phyloP scores from a whole-genome alignment of 1,140 invertebrate genomes.

The Drosophila seguyi region DNA sequence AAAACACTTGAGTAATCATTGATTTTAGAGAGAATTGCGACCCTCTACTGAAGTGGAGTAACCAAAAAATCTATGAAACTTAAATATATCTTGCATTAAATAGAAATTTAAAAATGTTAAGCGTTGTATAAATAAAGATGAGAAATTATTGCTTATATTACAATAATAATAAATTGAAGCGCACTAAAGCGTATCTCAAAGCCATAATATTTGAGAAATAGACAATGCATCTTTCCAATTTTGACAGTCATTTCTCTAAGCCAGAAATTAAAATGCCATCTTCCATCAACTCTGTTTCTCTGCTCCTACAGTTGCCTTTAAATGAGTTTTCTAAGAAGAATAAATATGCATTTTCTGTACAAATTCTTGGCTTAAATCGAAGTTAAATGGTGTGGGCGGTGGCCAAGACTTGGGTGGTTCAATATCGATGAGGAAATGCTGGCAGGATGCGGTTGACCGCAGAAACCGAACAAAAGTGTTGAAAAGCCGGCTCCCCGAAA shows the following conservation, averaged over 20 bases:
- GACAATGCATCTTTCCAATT: too few species aligned
- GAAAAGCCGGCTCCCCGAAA: conserved; percentile 41
- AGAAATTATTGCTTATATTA: neutral
- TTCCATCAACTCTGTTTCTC: too few species aligned
- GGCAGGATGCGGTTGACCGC: conserved; percentile 45
- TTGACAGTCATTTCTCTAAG: neutral
- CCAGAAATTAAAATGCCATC: neutral
- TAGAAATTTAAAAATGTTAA: too few species aligned
- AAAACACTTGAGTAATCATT: conserved; percentile 26
- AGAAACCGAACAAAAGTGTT: conserved; percentile 55
- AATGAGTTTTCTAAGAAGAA: neutral
- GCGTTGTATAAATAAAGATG: too few species aligned
- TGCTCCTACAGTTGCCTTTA: neutral
- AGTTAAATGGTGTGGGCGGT: neutral
- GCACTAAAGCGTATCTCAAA: neutral
- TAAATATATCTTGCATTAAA: too few species aligned
- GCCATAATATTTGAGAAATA: neutral
- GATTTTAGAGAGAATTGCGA: neutral
- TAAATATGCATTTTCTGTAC: neutral
- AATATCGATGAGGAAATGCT: conserved; percentile 9
- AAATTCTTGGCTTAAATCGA: conserved; percentile 6
- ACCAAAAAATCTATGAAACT: neutral
- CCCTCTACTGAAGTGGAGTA: neutral
- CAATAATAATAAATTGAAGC: neutral
- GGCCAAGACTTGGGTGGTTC: neutral